phyloP scores from a whole-genome alignment of 2,797 vertebrate species.

The Arrhamphus sclerolepis region DNA sequence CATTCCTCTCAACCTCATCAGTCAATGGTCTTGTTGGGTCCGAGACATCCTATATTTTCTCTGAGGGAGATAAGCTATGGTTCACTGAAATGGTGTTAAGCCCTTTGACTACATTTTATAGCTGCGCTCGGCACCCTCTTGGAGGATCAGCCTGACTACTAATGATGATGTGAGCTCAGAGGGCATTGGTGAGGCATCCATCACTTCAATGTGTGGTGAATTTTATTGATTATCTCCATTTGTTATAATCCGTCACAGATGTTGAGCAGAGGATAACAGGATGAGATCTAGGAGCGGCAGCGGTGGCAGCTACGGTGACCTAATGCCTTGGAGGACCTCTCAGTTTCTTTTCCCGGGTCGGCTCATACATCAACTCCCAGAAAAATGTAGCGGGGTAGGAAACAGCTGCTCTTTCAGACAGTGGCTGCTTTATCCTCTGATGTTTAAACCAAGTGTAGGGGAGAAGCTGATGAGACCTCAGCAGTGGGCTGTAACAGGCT shows the following conservation, averaged over 20 bases:
- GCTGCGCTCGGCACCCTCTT: slow-evolving; percentile 54
- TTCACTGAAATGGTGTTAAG: slow-evolving; percentile 53
- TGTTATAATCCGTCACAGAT: slow-evolving; percentile 65
- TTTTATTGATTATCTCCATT: slow-evolving; percentile 70
- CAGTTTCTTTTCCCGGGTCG: slow-evolving; percentile 32
- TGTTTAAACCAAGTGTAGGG: slow-evolving; percentile 36
- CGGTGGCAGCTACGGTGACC: slow-evolving; percentile 62
- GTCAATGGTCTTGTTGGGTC: slow-evolving; percentile 69
- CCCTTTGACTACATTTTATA: slow-evolving; percentile 40
- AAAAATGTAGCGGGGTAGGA: slow-evolving; percentile 56
- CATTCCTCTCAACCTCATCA: slow-evolving; percentile 67
- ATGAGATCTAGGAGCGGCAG: slow-evolving; percentile 18
- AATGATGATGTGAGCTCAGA: slow-evolving; percentile 59
- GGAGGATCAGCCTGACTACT: slow-evolving; percentile 57
- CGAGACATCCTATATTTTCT: slow-evolving; percentile 51
- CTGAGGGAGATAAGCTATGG: slow-evolving; percentile 49
- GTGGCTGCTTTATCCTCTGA: slow-evolving; percentile 55
- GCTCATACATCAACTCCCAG: slow-evolving; percentile 65
- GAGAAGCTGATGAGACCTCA: slow-evolving; percentile 56
- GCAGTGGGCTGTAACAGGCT: slow-evolving; percentile 26
- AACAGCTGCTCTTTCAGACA: slow-evolving; percentile 61
- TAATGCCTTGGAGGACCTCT: slow-evolving; percentile 56
- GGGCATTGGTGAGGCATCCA: slow-evolving; percentile 64
- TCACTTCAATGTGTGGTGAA: slow-evolving; percentile 54
- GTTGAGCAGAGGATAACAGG: slow-evolving; percentile 43